A percentile compares a stretch with the other conserved stretches of the same genome.
Evolutionary conservation across 2,888 invertebrate genomes (phyloP).

Genomic region (Scrobipalpa costella): DNA sequence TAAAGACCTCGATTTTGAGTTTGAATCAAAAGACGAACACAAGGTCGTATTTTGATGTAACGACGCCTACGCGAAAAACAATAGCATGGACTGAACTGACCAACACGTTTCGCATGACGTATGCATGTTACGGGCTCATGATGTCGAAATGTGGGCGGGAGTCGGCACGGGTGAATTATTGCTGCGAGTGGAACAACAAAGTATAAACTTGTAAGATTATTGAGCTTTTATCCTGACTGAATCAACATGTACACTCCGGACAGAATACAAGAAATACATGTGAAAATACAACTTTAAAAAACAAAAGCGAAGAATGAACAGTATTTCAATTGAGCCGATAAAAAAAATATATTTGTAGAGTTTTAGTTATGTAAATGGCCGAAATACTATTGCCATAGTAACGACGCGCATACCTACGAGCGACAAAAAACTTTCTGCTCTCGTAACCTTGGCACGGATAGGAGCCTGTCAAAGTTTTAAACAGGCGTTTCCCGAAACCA

Average conservation of each 20-base stretch:
- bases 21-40: constrained; percentile 38
- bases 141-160: constrained; percentile 48
- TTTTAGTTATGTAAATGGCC: background rate
- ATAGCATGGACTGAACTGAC: constrained; percentile 43
- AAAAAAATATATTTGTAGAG: background rate
- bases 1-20: constrained; percentile 39
- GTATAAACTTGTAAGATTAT: constrained; percentile 26
- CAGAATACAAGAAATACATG: constrained; percentile 3
- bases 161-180: constrained; percentile 28
- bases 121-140: constrained; percentile 37
- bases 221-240: constrained; percentile 21
- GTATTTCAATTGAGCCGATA: background rate
- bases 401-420: constrained; percentile 24
- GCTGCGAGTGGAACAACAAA: constrained; percentile 26
- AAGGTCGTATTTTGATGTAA: constrained; percentile 52
- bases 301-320: background rate
- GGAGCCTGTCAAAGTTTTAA: constrained; percentile 53
- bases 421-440: constrained; percentile 24
- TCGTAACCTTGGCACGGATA: constrained; percentile 56
- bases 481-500: constrained; percentile 54
- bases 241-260: constrained; percentile 6
- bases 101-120: constrained; percentile 47
- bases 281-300: background rate
- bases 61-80: constrained; percentile 45
- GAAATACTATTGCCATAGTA: constrained; percentile 16